A percentile compares a stretch with the other conserved stretches of the same genome.
These are phyloP conservation scores for Enteromius thamalakanensis DNA, from an alignment of 2,797 vertebrate genomes.

Conservation along the genomic window DNA sequence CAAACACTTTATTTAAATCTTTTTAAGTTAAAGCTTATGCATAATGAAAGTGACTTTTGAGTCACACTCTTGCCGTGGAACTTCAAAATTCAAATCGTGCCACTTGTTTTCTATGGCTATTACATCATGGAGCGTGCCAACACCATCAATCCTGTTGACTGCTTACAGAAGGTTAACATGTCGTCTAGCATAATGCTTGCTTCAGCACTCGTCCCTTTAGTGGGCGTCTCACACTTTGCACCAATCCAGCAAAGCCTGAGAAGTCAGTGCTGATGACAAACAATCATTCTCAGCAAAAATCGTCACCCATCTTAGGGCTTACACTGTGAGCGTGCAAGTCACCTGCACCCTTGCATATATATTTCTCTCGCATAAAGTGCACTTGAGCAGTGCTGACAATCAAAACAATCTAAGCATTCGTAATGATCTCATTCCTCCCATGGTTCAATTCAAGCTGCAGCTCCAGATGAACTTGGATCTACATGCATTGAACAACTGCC, in stretches of 20 bases:
- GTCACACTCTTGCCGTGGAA: constrained; percentile 35
- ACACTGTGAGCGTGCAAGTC: constrained; percentile 65
- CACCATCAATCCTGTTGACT: constrained; percentile 65
- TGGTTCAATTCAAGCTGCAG: constrained; percentile 13
- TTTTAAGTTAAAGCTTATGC: background rate
- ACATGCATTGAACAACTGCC: constrained; percentile 22
- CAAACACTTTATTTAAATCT: no score
- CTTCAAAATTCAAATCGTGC: constrained; percentile 61
- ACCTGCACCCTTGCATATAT: constrained; percentile 65
- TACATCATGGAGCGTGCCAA: constrained; percentile 51
- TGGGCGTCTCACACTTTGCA: constrained; percentile 63
- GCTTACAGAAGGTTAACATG: constrained; percentile 68
- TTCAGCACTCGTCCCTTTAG: constrained; percentile 58
- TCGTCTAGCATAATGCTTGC: constrained; percentile 69
- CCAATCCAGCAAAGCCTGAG: constrained; percentile 64
- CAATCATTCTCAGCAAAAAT: constrained; percentile 56
- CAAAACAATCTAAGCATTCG: constrained; percentile 66
- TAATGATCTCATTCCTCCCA: constrained; percentile 56
- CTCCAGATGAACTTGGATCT: constrained; percentile 14
- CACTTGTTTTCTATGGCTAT: constrained; percentile 60
- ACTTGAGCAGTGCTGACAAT: constrained; percentile 69
- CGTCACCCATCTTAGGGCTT: constrained; percentile 63
- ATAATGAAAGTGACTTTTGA: constrained; percentile 42
- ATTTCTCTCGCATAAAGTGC: constrained; percentile 62
- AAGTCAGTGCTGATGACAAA: constrained; percentile 70